Percentiles rank a stretch among this genome's conserved stretches.
Evolutionary conservation across 1,140 invertebrate genomes (phyloP).

Genomic region (Hycleus phaleratus): DNA sequence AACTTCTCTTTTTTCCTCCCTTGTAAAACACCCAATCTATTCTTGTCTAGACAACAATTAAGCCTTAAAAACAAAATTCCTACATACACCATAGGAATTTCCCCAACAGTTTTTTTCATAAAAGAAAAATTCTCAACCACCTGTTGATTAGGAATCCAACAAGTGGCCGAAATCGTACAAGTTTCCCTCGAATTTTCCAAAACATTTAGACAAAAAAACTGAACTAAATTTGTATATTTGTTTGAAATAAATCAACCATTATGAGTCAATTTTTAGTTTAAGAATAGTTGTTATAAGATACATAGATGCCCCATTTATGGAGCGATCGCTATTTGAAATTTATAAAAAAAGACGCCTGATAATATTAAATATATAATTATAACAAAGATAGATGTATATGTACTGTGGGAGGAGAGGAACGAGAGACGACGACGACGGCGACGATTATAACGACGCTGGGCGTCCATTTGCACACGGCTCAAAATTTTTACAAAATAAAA

Average conservation of each 20-base stretch:
- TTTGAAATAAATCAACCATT: too few species aligned
- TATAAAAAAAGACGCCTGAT: constrained; percentile 5
- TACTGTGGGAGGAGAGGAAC: background rate
- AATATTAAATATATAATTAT: background rate
- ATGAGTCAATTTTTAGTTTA: too few species aligned
- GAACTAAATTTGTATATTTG: too few species aligned
- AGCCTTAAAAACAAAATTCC: too few species aligned
- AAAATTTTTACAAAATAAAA: constrained; percentile 4
- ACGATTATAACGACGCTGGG: constrained; percentile 10
- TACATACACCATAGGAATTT: too few species aligned
- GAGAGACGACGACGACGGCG: constrained; percentile 2
- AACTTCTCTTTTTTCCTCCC: too few species aligned
- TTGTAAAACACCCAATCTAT: too few species aligned
- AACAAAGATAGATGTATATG: background rate
- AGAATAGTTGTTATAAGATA: too few species aligned
- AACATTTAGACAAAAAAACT: background rate
- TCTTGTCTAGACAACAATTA: too few species aligned
- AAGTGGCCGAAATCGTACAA: constrained; percentile 23
- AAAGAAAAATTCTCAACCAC: constrained; percentile 19
- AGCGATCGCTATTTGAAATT: constrained; percentile 24
- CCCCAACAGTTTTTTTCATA: too few species aligned
- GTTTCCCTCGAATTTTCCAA: background rate
- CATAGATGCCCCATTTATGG: constrained; percentile 21
- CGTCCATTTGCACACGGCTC: constrained; percentile 23
- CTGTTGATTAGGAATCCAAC: constrained; percentile 30